Evolutionary conservation across 64 coral and sea anemone genomes (phyloP), one percentile per base, ranked within the genome.

Genomic region (Orbicella faveolata): DNA sequence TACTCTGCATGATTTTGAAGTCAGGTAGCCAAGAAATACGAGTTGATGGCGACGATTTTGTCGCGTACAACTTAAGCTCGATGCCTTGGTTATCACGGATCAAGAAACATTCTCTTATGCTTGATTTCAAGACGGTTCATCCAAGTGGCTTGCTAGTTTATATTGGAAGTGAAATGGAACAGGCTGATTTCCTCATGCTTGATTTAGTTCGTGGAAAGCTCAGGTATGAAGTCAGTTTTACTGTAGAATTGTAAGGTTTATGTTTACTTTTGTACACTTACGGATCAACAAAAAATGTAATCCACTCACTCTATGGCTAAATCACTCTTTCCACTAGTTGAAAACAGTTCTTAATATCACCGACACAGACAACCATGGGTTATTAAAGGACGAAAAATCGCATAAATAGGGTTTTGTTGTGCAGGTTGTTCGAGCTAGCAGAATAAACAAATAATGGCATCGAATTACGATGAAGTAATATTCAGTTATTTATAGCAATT

Each of bases 41-140:
- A n/a, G 14, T 83, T 67, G 61, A 83, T 83, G 80, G 80, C 9
- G 80, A 83, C n/a, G 80, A 83, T 23, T 68, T 83, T 83, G 80
- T 83, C 3, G 63, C 80, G 9, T 83, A n/a, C 34, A 63, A 83
- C 26, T 20, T 83, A 19, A 68, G 8, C 61, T 17, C 17, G 19
- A 23, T 37, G 8, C 80, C 7, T 23, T 39, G 80, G 63, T 78
- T 78, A 52, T 7, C 16, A 36, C 4, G 57, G 17, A 63, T 64
- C 13, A 16, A 20, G 26, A 39, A 20, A 33, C 61, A 67, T 14
- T 41, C 7, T 6, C 30, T 83, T 9, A 44, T 17, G 0, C 18
- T 83, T 37, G 61, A 67, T 12, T 83, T 83, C 20, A 83, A 67
- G 21, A 83, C 80, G 20, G 21, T 67, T 39, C 80, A 68, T 20